Evolutionary conservation across 1,140 invertebrate species (phyloP).

Genomic region (Portunus trituberculatus): DNA sequence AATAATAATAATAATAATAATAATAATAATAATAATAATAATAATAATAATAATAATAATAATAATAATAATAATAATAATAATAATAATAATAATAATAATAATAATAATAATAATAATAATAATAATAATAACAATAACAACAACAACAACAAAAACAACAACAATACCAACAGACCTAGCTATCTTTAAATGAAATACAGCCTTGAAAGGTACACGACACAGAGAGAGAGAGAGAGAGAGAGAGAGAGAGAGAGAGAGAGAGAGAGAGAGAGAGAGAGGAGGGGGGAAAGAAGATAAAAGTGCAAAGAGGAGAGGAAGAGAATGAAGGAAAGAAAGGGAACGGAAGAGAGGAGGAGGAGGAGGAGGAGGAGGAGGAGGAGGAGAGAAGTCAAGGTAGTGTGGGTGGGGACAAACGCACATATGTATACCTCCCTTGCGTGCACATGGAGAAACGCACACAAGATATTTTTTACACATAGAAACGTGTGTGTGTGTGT

Average conservation of each 20-base stretch:
- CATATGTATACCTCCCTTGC: background rate
- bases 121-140: too few relatives aligned
- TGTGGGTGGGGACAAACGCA: background rate
- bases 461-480: background rate
- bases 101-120: too few relatives aligned
- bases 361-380: background rate
- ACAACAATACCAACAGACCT: too few relatives aligned
- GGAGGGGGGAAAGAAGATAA: background rate
- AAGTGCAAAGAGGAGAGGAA: background rate
- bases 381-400: background rate
- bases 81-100: background rate
- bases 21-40: constrained; percentile 38
- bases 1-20: constrained; percentile 29
- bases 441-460: background rate
- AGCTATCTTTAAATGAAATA: too few relatives aligned
- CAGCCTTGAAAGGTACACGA: too few relatives aligned
- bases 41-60: background rate
- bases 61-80: background rate
- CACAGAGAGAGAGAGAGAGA: background rate
- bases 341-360: background rate
- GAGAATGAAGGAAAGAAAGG: background rate
- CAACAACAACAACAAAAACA: too few relatives aligned
- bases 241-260: background rate
- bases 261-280: too few relatives aligned
- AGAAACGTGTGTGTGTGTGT: too few relatives aligned